Conservation (phyloP, 2,113 vertebrate species). For the Caretta caretta region DNA sequence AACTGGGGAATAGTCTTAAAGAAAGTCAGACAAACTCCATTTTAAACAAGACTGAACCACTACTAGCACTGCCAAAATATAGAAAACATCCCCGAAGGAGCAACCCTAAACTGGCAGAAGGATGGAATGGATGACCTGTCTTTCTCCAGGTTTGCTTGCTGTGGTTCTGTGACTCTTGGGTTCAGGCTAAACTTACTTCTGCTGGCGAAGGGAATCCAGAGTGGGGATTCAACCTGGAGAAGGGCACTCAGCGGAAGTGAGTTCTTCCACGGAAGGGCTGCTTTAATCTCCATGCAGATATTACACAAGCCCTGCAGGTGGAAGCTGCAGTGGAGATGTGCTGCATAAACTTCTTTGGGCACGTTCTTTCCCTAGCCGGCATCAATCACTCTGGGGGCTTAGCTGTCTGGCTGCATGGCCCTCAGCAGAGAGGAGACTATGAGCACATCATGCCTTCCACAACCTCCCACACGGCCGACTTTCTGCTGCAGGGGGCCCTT, state of each 20-base stretch:
- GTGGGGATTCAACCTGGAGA: not conserved
- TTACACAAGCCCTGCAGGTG: not conserved
- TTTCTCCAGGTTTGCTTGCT: too few species aligned
- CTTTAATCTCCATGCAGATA: not conserved
- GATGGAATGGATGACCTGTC: not conserved
- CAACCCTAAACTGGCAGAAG: not conserved
- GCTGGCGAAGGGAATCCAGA: not conserved
- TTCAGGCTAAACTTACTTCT: not conserved
- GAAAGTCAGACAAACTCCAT: not conserved
- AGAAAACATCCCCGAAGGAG: not conserved
- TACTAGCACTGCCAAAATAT: not conserved
- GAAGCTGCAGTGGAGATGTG: not conserved
- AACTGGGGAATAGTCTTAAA: not conserved
- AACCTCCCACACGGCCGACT: not conserved
- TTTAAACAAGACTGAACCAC: not conserved
- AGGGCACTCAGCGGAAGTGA: not conserved
- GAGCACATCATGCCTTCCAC: not conserved
- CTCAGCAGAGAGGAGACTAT: not conserved
- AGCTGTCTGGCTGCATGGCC: not conserved
- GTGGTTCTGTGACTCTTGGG: not conserved
- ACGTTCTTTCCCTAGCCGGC: not conserved
- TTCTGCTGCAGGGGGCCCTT: not conserved
- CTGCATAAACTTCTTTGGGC: not conserved
- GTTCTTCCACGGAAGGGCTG: not conserved
- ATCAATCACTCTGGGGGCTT: not conserved